These are phyloP conservation scores for Agrotis clavis DNA, from an alignment of 2,888 invertebrate genomes.

Conservation along the genomic window DNA sequence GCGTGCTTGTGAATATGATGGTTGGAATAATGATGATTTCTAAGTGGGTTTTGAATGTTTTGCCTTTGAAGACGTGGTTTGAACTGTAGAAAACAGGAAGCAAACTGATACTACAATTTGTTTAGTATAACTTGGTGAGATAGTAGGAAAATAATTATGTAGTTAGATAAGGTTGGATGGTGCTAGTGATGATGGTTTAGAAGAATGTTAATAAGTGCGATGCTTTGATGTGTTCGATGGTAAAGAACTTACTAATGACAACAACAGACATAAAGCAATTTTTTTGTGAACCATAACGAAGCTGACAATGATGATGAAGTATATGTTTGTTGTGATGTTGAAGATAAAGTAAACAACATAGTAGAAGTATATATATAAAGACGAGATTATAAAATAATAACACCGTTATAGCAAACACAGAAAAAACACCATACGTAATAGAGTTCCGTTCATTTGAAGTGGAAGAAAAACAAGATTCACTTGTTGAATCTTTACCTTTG, in stretches of 20 bases:
- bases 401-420: background rate
- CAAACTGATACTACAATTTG: too few relatives aligned
- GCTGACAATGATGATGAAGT: too few relatives aligned
- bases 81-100: too few relatives aligned
- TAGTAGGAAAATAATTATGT: too few relatives aligned
- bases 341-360: background rate
- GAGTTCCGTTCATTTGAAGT: background rate
- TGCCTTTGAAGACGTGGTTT: too few relatives aligned
- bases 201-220: background rate
- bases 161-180: too few relatives aligned
- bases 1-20: background rate
- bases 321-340: background rate
- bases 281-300: background rate
- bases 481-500: background rate
- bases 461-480: background rate
- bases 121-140: too few relatives aligned
- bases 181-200: background rate
- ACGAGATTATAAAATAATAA: background rate
- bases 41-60: background rate
- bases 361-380: background rate
- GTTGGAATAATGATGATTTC: background rate
- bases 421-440: background rate
- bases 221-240: background rate
- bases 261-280: background rate
- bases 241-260: background rate